Conservation (phyloP, 2,113 vertebrate genomes). For the Stigmatopora argus region DNA sequence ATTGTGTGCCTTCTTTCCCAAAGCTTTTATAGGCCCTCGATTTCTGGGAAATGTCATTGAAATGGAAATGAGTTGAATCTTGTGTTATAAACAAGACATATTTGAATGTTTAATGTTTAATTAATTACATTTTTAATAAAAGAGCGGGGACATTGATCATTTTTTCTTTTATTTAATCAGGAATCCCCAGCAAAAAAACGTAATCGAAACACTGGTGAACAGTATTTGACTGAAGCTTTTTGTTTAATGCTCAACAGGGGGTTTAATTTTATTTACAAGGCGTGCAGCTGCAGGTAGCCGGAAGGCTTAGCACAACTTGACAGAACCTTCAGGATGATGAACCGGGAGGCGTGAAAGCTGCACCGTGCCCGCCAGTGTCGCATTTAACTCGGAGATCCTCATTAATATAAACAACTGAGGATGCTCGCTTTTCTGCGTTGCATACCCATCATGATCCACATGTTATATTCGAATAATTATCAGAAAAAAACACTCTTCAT, state of each 20-base stretch:
- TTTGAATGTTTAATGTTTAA: too few relatives aligned
- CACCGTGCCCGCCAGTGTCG: constrained; percentile 19
- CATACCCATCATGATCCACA: background rate
- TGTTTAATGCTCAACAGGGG: constrained; percentile 36
- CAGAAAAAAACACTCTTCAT: background rate
- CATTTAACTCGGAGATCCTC: constrained; percentile 8
- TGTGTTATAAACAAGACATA: background rate
- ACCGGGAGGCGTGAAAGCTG: constrained; percentile 21
- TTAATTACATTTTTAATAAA: too few relatives aligned
- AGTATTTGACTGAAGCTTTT: constrained; percentile 33
- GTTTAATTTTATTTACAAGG: constrained; percentile 45
- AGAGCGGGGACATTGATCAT: too few relatives aligned
- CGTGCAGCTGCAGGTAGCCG: constrained; percentile 29
- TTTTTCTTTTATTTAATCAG: too few relatives aligned
- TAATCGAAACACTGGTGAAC: constrained; percentile 49
- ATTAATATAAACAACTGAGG: constrained; percentile 3
- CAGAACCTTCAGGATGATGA: constrained; percentile 10
- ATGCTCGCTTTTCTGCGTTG: constrained; percentile 3
- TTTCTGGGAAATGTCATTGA: background rate
- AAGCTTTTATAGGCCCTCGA: background rate
- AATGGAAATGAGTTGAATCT: background rate
- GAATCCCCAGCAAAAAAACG: background rate
- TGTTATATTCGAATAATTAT: background rate
- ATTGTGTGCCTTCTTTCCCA: background rate
- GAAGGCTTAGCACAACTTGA: constrained; percentile 17